Conservation (phyloP, 2,797 vertebrate genomes). For the Pristis pectinata region DNA sequence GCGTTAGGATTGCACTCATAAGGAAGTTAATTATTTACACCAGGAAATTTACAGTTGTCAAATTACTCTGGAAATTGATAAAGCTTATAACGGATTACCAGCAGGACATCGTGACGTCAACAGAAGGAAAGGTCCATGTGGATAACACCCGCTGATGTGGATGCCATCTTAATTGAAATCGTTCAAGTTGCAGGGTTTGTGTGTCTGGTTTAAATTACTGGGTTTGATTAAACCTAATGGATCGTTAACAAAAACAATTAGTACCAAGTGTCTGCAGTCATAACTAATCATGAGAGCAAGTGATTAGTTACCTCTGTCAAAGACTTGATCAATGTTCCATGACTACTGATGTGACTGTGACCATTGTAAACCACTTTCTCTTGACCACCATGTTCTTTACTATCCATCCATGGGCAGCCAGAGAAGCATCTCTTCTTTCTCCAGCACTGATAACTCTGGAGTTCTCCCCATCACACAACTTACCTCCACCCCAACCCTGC, state of each 20-base stretch:
- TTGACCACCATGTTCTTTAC: no score
- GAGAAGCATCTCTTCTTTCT: background rate
- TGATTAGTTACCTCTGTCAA: background rate
- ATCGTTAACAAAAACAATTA: background rate
- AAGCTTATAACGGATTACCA: slow-evolving; percentile 15
- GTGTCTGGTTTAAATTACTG: background rate
- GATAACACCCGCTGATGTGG: background rate
- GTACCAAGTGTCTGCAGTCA: background rate
- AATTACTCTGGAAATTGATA: slow-evolving; percentile 12
- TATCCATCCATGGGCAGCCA: background rate
- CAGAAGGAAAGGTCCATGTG: background rate
- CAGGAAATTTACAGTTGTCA: background rate
- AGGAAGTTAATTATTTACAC: slow-evolving; percentile 20
- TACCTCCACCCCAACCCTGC: no score
- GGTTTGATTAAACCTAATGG: background rate
- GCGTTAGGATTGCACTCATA: background rate
- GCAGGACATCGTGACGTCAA: background rate
- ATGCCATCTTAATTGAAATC: background rate
- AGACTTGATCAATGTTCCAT: background rate
- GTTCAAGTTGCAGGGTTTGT: background rate
- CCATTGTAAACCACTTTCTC: background rate
- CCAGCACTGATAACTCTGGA: background rate
- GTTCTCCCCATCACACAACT: no score
- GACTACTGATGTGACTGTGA: background rate
- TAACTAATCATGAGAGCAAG: background rate